These are phyloP conservation scores for Xenentodon cancila DNA, from an alignment of 2,797 vertebrate genomes.

Conservation along the genomic window DNA sequence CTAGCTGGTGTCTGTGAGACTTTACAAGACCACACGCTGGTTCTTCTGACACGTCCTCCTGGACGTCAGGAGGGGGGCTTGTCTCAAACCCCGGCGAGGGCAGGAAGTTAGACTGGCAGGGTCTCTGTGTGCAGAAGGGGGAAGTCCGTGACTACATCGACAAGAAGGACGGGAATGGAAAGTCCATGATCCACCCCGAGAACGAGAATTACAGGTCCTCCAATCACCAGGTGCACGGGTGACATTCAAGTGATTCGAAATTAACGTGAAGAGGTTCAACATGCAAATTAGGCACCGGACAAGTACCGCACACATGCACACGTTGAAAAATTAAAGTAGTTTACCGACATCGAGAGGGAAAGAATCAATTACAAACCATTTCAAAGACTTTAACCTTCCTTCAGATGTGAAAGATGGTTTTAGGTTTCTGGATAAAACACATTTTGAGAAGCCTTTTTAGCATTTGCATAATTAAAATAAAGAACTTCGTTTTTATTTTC, in stretches of 20 bases:
- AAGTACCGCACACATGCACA: neutral
- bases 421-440: too few relatives aligned
- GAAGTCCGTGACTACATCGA: constrained; percentile 59
- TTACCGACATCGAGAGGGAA: too few relatives aligned
- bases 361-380: too few relatives aligned
- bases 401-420: too few relatives aligned
- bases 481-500: too few relatives aligned
- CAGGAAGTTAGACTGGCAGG: constrained; percentile 33
- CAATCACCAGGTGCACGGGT: constrained; percentile 63
- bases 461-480: too few relatives aligned
- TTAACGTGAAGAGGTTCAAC: constrained; percentile 23
- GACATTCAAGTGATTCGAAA: constrained; percentile 48
- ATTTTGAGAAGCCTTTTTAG: too few relatives aligned
- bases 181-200: constrained; percentile 48
- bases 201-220: constrained; percentile 46
- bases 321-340: too few relatives aligned
- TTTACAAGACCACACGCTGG: neutral
- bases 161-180: constrained; percentile 23
- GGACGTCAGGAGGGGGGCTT: constrained; percentile 15
- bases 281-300: constrained; percentile 60
- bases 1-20: neutral
- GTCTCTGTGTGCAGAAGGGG: constrained; percentile 72
- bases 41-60: constrained; percentile 30
- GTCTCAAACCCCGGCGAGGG: constrained; percentile 8
- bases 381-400: too few relatives aligned